Base-by-base conservation (phyloP, 2,888 invertebrate species). In the Drosophila barbarae region DNA sequence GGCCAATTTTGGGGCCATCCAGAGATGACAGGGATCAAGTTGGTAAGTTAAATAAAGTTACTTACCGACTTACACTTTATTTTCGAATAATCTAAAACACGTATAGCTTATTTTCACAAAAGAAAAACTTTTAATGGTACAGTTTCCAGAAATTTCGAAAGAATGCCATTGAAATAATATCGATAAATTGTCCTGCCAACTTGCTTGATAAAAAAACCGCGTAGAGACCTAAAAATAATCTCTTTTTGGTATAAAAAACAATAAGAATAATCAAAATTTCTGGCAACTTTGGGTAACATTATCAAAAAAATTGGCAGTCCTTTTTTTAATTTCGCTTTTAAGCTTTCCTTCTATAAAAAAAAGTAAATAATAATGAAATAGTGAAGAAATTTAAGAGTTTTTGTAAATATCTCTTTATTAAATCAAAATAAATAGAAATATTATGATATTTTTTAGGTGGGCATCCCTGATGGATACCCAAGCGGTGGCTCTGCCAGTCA, bases 1-100 rank as follows among this genome's bases (percentile, higher is more conserved):
- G 85, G 77, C 80, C 83, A 83, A 80, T 82, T 84, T 82, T 72
- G 78, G 69, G 74, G 65, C 71, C 66, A 13, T 32, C 72, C 75
- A 76, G 81, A 72, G 65, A 59, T 59, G 59, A 12, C 57, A 10
- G 15, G 21, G 30, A 30, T 51, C 9, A 10, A 30, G 9, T 2
- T 21, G 55, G 28, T 8, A 4, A 8, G 2, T 0, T 4, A 10
- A 13, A 21, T 1, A 2, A 28, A 15, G 5, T 13, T 34, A 23
- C 46, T 47, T 13, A 47, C 21, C 18, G 10, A 18, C 18, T 10
- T 15, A 0, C 2, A 5, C 18, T n/a, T 13, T 10, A 5, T n/a
- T n/a, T 6, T 1, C n/a, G n/a, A 26, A n/a, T n/a, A 0, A n/a
- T n/a, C 3, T n/a, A n/a, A 5, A 26, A 44, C 12, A 28, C 7